Evolutionary conservation across 1,140 invertebrate species (phyloP), one percentile per base, ranked within the genome.

Genomic region (Stegodyphus mimosarum): DNA sequence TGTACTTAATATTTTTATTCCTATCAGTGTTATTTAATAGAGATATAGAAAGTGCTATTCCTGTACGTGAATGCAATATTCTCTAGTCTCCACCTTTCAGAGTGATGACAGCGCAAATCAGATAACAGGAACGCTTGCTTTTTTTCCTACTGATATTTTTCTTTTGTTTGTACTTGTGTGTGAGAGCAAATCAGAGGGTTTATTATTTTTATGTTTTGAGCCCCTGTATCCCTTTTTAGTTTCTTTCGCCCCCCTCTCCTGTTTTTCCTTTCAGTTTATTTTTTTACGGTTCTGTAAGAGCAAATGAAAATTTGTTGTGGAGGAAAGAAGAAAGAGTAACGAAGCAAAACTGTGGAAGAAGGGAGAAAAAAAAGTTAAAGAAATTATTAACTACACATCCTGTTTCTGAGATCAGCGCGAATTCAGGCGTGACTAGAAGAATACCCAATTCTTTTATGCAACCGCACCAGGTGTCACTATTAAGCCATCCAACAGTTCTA

Each of bases 1-100:
- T 48, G 48, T 64, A 17, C 64, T 13, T 77, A 67, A 51, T 52
- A 67, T 48, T 17, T 17, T 67, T 17, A 67, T 17, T 33, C 78
- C 18, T 80, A 18, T 79, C 78, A 49, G 64, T 83, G 64, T 83
- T 73, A 83, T 83, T 83, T 83, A 83, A 83, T 83, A 83, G 71
- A 72, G 69, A 72, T 48, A 64, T 63, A 76, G 74, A 48, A 60
- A 52, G 75, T 71, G 13, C 52, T 48, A 66, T 55, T 49, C 17
- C 17, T 18, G 11, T 17, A n/a, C 11, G 64, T 49, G 50, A 50
- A 52, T 53, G 50, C n/a, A 63, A 49, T 73, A 48, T 60, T 70
- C 67, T 78, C 76, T 15, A 9, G 74, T 76, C 48, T 78, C 3
- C 77, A 80, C 64, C 64, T 80, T 71, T 80, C 17, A 9, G 13